phyloP scores from a whole-genome alignment of 2,888 invertebrate species.

The Hydropsyche betteni region DNA sequence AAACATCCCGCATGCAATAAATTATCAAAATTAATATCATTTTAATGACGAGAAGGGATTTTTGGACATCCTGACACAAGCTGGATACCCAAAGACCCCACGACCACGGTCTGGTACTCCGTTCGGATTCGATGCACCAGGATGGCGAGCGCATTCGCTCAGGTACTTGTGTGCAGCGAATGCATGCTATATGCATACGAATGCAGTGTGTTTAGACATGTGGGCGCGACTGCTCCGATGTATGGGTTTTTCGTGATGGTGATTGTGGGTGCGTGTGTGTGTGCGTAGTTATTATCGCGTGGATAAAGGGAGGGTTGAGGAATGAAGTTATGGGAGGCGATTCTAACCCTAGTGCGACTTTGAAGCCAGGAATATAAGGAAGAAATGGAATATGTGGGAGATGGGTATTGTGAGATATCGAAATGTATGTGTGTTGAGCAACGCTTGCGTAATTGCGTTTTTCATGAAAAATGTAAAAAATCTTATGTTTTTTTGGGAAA shows the following conservation, averaged over 20 bases:
- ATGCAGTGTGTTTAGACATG: not conserved
- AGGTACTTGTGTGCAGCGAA: too few relatives aligned
- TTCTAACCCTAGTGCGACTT: slow-evolving; percentile 15
- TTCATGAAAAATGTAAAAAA: too few relatives aligned
- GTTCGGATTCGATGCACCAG: too few relatives aligned
- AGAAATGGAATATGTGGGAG: too few relatives aligned
- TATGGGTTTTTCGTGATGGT: not conserved
- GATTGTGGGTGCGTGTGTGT: slow-evolving; percentile 17
- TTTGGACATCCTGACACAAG: not conserved
- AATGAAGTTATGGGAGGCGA: slow-evolving; percentile 40
- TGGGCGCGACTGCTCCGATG: not conserved
- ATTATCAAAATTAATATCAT: not conserved
- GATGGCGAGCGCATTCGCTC: too few relatives aligned
- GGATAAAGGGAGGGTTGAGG: slow-evolving; percentile 41
- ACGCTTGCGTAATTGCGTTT: too few relatives aligned
- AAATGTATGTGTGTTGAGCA: too few relatives aligned
- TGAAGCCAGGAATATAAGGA: not conserved
- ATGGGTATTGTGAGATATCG: too few relatives aligned
- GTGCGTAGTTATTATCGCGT: slow-evolving; percentile 38
- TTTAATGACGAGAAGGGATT: slow-evolving; percentile 3
- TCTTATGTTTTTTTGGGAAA: too few relatives aligned
- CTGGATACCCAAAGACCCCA: not conserved
- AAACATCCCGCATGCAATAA: slow-evolving; percentile 12
- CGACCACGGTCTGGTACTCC: too few relatives aligned
- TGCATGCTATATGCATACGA: not conserved